Evolutionary conservation across 2,113 vertebrate genomes (phyloP).

Genomic region (Protomyctophum bolini): DNA sequence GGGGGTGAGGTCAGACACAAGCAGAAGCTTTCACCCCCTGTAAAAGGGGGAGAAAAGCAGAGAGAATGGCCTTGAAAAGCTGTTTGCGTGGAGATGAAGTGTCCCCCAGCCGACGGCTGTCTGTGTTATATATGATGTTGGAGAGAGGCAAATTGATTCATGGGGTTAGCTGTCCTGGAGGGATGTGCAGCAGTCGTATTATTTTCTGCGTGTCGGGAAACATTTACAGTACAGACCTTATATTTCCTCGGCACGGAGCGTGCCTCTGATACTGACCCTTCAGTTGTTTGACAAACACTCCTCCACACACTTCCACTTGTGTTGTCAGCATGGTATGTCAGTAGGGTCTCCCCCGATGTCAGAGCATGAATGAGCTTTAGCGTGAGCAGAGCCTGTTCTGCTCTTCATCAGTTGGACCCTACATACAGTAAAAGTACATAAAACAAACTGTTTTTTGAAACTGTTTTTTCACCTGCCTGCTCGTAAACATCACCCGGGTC

Average conservation of each 20-base stretch:
- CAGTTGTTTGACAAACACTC: constrained; percentile 40
- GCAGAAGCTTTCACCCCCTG: constrained; percentile 54
- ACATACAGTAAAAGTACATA: constrained; percentile 19
- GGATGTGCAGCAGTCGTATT: constrained; percentile 64
- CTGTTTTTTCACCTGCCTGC: constrained; percentile 1
- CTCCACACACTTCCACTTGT: constrained; percentile 8
- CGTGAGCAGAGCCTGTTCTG: constrained; percentile 14
- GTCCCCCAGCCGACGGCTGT: constrained; percentile 66
- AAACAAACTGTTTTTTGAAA: constrained; percentile 22
- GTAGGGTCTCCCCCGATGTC: constrained; percentile 19
- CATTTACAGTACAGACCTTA: constrained; percentile 52
- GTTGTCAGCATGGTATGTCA: constrained; percentile 22
- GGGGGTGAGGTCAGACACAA: constrained; percentile 49
- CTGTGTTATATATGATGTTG: constrained; percentile 70
- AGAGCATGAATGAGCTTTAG: constrained; percentile 28
- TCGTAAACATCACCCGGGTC: constrained; percentile 34
- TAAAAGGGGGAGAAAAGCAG: constrained; percentile 3
- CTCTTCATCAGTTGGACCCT: not conserved
- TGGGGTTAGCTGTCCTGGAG: constrained; percentile 61
- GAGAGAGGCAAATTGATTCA: constrained; percentile 66
- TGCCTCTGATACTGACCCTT: constrained; percentile 36
- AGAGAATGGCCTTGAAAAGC: constrained; percentile 55
- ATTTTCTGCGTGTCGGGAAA: constrained; percentile 62
- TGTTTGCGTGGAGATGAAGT: constrained; percentile 60
- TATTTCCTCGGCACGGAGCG: constrained; percentile 57